These are phyloP conservation scores for Archaeoteleia sp. DNA, from an alignment of 2,888 invertebrate genomes.

Conservation along the genomic window DNA sequence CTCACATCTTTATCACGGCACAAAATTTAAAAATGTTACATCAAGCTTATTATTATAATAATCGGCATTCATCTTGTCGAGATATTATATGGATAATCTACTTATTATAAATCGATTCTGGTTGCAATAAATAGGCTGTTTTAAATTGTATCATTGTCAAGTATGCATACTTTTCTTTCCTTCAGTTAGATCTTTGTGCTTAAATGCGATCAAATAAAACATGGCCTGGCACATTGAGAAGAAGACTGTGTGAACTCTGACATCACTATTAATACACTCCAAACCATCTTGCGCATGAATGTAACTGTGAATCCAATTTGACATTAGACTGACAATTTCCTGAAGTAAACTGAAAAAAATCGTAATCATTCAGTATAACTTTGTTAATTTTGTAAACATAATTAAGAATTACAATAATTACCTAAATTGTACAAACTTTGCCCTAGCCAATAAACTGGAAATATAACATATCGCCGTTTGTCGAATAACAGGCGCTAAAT, in stretches of 20 bases:
- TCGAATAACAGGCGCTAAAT: constrained; percentile 79
- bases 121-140: too few species aligned
- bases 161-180: constrained; percentile 84
- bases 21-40: too few species aligned
- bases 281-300: constrained; percentile 81
- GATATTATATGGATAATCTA: too few species aligned
- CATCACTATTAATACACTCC: constrained; percentile 77
- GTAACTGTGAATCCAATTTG: constrained; percentile 90
- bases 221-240: constrained; percentile 94
- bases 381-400: background rate
- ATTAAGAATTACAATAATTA: constrained; percentile 71
- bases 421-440: constrained; percentile 79
- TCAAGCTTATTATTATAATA: too few species aligned
- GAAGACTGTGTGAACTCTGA: constrained; percentile 89
- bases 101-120: too few species aligned
- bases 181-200: constrained; percentile 87
- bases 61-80: too few species aligned
- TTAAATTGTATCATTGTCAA: background rate
- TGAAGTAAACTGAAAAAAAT: constrained; percentile 77
- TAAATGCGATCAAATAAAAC: constrained; percentile 94
- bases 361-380: constrained; percentile 9
- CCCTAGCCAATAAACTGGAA: constrained; percentile 84
- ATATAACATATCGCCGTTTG: constrained; percentile 85
- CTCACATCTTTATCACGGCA: too few species aligned
- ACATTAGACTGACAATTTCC: constrained; percentile 81